Evolutionary conservation across 2,888 invertebrate species (phyloP).

Genomic region (Clepsis dumicolana): DNA sequence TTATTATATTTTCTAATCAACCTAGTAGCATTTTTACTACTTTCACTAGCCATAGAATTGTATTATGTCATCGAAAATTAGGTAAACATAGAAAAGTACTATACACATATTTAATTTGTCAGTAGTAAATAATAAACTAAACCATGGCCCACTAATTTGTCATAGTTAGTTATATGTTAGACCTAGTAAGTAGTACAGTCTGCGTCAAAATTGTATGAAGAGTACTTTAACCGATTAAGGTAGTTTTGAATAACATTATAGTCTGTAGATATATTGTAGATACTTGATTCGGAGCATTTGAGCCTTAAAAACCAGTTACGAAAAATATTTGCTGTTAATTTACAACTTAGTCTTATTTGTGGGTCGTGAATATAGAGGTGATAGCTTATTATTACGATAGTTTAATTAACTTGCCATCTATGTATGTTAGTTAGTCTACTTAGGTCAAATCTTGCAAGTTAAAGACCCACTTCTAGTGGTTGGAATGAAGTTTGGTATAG

Average conservation of each 20-base stretch:
- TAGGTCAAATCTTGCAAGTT: too few species aligned
- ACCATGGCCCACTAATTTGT: background rate
- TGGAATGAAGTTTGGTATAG: too few species aligned
- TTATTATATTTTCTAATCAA: background rate
- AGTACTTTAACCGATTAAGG: background rate
- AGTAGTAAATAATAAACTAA: background rate
- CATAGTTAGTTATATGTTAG: background rate
- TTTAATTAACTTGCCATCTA: too few species aligned
- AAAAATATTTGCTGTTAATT: background rate
- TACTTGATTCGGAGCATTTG: background rate
- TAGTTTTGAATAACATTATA: background rate
- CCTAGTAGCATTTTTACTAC: background rate
- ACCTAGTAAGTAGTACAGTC: background rate
- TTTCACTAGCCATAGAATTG: background rate
- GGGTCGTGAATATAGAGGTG: background rate
- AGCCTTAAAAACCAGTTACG: background rate
- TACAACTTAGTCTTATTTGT: background rate
- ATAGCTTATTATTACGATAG: too few species aligned
- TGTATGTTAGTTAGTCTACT: too few species aligned
- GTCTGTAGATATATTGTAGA: background rate
- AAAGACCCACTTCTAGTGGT: too few species aligned
- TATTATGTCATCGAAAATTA: background rate
- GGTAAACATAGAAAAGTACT: background rate
- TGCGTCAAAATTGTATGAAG: too few species aligned
- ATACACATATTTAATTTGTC: background rate